Conservation (phyloP, 2,888 invertebrate genomes). For the Limnephilus auricula region DNA sequence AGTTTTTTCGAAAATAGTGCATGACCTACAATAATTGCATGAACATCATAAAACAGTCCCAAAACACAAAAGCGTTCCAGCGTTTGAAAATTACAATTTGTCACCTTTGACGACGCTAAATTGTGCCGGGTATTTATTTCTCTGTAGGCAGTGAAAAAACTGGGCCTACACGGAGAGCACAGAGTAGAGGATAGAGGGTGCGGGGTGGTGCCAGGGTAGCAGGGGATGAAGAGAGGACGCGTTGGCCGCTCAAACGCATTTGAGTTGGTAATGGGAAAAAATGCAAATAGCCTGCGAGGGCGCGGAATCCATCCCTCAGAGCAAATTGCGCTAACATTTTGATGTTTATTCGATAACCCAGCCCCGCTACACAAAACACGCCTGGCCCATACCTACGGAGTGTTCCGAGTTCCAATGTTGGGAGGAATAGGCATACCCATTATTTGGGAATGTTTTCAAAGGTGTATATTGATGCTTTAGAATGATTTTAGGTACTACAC, state of each 20-base stretch:
- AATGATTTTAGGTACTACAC: not conserved
- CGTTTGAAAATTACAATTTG: not conserved
- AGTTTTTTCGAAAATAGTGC: not conserved
- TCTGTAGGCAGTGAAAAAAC: constrained; percentile 18
- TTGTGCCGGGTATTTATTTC: not conserved
- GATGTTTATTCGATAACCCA: constrained; percentile 55
- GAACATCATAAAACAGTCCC: not conserved
- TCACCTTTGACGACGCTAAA: not conserved
- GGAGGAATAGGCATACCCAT: not conserved
- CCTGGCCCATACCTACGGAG: not conserved
- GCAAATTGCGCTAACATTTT: constrained; percentile 48
- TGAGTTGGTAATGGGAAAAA: constrained; percentile 61
- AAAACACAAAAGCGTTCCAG: not conserved
- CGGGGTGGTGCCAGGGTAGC: not conserved
- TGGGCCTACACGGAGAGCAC: not conserved
- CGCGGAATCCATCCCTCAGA: constrained; percentile 41
- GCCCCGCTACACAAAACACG: constrained; percentile 29
- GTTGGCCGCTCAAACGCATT: constrained; percentile 58
- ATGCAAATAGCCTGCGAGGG: constrained; percentile 56
- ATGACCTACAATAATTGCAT: not conserved
- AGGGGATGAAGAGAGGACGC: constrained; percentile 8
- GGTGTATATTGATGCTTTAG: not conserved
- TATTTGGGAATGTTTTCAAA: not conserved
- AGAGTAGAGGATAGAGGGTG: not conserved
- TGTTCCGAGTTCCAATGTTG: not conserved